Base-by-base conservation (phyloP, 2,888 invertebrate genomes). In the Nemapogon koenigi region DNA sequence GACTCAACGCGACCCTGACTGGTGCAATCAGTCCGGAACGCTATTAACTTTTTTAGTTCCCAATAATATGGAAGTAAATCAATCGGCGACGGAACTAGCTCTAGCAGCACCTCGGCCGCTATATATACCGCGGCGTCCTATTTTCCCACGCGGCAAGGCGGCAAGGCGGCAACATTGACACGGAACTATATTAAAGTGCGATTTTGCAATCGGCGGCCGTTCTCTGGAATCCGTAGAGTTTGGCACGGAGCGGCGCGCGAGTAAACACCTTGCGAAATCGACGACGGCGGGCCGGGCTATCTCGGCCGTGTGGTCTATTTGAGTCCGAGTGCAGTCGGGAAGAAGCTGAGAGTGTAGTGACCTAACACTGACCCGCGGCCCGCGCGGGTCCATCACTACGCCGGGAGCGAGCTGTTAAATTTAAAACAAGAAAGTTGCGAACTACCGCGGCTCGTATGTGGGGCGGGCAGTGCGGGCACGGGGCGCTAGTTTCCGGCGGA, bases 351-450 rank as follows among this genome's bases (percentile, higher is more conserved):
- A 68, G 68, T 71, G 70, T 63, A 73, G 30, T 30, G 42, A 68
- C 72, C 75, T 76, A 76, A 72, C 75, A 76, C 75, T 76, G 76
- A 75, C 75, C 76, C 59, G n/a, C n/a, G n/a, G n/a, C n/a, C n/a
- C n/a, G n/a, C n/a, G n/a, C n/a, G n/a, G n/a, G n/a, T n/a, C n/a
- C n/a, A n/a, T n/a, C 61, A 71, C 69, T 64, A 55, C 63, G 59
- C 55, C 63, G 69, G 60, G 55, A 35, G 16, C 60, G 28, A 60
- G 62, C 58, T 55, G 70, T 58, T 71, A 68, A 73, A 69, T 73
- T 68, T 73, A 72, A 62, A 62, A 52, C 66, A 67, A 71, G 71
- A 73, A 70, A 66, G 55, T 73, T 72, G 53, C 62, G 62, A 57
- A 68, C n/a, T n/a, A n/a, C n/a, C n/a, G n/a, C n/a, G n/a, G 68